Evolutionary conservation across 2,113 vertebrate genomes (phyloP).

Genomic region (Seriola quinqueradiata): DNA sequence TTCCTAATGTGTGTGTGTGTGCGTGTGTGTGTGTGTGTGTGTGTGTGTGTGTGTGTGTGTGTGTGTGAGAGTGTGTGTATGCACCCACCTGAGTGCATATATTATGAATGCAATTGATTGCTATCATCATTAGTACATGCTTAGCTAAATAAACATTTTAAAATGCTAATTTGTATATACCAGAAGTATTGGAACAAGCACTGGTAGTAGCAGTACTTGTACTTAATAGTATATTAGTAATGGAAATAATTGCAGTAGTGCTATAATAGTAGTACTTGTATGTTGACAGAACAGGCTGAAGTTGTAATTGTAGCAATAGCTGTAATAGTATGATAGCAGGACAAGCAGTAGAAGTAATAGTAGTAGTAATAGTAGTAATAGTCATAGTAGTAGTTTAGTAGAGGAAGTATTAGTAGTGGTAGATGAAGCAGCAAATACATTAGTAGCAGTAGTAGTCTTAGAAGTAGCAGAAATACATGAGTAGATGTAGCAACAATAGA

Average conservation of each 20-base stretch:
- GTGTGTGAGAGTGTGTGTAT: background rate
- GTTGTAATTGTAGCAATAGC: too few relatives aligned
- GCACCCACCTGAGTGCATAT: background rate
- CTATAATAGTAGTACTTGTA: background rate
- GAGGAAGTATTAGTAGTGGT: too few relatives aligned
- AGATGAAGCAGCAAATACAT: too few relatives aligned
- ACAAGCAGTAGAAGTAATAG: too few relatives aligned
- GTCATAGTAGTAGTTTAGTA: too few relatives aligned
- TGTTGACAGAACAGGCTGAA: background rate
- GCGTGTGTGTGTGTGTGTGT: background rate
- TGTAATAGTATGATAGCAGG: background rate
- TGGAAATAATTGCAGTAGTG: background rate
- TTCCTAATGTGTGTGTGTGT: background rate
- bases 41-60: slow-evolving; percentile 1
- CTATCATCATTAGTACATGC: background rate
- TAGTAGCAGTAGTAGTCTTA: too few relatives aligned
- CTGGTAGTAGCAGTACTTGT: background rate
- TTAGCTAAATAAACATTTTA: background rate
- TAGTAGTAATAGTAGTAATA: too few relatives aligned
- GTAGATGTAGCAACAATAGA: too few relatives aligned
- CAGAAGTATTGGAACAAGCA: background rate
- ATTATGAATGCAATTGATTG: background rate
- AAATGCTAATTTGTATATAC: background rate
- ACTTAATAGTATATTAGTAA: background rate
- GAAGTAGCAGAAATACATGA: too few relatives aligned